Conservation (phyloP, 2,113 vertebrate species). For the Pelodiscus sinensis region DNA sequence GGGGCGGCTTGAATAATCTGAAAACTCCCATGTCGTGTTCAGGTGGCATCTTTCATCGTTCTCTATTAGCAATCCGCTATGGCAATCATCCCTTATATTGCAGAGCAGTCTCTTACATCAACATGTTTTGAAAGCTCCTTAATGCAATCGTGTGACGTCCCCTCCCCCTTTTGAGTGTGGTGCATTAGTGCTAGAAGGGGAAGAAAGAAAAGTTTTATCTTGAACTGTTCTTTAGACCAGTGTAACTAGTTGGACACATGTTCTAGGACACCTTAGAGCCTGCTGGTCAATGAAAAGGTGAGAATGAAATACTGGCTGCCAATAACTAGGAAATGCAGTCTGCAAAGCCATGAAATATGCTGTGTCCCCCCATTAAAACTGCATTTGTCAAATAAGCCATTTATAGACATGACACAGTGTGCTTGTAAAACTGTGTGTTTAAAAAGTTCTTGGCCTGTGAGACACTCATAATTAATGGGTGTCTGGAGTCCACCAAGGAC, state of each 20-base stretch:
- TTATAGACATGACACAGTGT: background rate
- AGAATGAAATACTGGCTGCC: background rate
- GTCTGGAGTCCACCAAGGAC: constrained; percentile 19
- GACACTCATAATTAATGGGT: constrained; percentile 28
- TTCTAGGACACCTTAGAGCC: background rate
- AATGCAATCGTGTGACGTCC: background rate
- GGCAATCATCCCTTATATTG: background rate
- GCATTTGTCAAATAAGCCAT: constrained; percentile 11
- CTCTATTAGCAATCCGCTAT: background rate
- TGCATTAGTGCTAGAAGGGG: background rate
- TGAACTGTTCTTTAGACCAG: background rate
- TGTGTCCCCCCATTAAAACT: background rate
- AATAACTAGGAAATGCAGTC: background rate
- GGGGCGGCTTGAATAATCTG: background rate
- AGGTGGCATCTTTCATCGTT: accelerated
- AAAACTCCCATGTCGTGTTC: background rate
- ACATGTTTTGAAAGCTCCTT: background rate
- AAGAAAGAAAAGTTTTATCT: background rate
- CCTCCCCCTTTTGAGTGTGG: background rate
- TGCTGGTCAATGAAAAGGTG: background rate
- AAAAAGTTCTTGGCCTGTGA: constrained; percentile 27
- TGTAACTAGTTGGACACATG: accelerated
- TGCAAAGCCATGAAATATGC: background rate
- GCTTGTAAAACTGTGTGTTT: constrained; percentile 34
- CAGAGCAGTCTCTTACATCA: background rate